These are phyloP conservation scores for Semnopithecus entellus DNA, from an alignment of 2,113 vertebrate species.

Conservation along the genomic window DNA sequence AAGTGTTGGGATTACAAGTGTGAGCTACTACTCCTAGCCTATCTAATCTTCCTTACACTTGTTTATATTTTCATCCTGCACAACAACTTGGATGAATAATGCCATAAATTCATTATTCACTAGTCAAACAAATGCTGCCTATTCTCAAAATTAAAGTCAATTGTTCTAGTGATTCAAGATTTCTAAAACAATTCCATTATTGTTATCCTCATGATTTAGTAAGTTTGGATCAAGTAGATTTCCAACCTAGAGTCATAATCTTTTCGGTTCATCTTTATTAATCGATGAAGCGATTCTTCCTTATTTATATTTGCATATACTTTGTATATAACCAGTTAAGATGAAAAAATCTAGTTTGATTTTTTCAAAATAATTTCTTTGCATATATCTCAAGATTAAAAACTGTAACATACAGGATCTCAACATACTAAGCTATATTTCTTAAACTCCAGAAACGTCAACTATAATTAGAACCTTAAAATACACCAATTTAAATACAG, in stretches of 20 bases:
- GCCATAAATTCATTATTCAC: not conserved
- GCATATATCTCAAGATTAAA: not conserved
- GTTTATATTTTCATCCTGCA: not conserved
- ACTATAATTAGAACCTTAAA: slow-evolving; percentile 18
- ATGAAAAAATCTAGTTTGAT: not conserved
- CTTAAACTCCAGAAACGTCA: not conserved
- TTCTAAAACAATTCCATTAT: slow-evolving; percentile 46
- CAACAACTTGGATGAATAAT: not conserved
- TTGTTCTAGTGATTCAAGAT: not conserved
- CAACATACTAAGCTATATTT: not conserved
- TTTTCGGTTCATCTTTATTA: slow-evolving; percentile 13
- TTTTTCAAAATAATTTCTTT: slow-evolving; percentile 40
- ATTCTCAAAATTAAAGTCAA: slow-evolving; percentile 17
- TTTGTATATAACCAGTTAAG: not conserved
- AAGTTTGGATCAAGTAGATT: slow-evolving; percentile 12
- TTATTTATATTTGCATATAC: not conserved
- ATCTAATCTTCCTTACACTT: not conserved
- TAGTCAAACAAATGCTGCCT: not conserved
- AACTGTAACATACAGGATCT: not conserved
- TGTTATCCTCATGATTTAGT: not conserved
- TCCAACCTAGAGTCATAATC: not conserved
- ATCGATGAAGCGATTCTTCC: not conserved
- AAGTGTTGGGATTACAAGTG: too few species aligned
- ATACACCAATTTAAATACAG: not conserved
- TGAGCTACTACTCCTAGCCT: too few species aligned